phyloP scores from a whole-genome alignment of 2,888 invertebrate species.

The Melanophora roralis region DNA sequence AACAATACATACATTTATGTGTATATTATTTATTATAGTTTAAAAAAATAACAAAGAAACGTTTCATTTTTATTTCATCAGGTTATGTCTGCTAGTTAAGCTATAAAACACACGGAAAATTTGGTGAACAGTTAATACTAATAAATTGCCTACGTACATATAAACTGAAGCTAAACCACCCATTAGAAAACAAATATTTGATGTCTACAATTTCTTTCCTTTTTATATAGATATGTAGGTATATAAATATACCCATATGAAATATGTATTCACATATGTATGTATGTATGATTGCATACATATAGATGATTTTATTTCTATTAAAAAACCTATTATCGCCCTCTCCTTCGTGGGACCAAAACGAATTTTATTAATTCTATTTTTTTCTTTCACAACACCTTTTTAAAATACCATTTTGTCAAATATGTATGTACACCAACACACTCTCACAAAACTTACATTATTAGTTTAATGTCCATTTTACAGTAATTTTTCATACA shows the following conservation, averaged over 20 bases:
- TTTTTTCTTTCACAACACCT: constrained; percentile 33
- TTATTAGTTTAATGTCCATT: constrained; percentile 15
- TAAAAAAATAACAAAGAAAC: background rate
- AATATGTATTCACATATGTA: background rate
- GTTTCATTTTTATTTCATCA: background rate
- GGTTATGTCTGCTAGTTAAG: too few relatives aligned
- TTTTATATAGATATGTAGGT: too few relatives aligned
- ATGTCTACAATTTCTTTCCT: too few relatives aligned
- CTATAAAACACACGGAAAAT: background rate
- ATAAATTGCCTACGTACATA: background rate
- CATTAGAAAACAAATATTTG: too few relatives aligned
- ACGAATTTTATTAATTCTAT: background rate
- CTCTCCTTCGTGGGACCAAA: background rate
- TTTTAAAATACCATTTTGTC: constrained; percentile 39
- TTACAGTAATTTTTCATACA: background rate
- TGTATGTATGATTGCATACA: background rate
- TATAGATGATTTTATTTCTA: constrained; percentile 21
- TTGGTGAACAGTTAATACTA: too few relatives aligned
- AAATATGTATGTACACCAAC: constrained; percentile 17
- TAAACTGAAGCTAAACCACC: too few relatives aligned
- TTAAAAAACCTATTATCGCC: constrained; percentile 16
- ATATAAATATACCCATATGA: background rate
- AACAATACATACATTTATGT: background rate
- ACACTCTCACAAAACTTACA: constrained; percentile 35
- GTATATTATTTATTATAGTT: background rate